Evolutionary conservation across 1,140 invertebrate species (phyloP).

Genomic region (Orius insidiosus): DNA sequence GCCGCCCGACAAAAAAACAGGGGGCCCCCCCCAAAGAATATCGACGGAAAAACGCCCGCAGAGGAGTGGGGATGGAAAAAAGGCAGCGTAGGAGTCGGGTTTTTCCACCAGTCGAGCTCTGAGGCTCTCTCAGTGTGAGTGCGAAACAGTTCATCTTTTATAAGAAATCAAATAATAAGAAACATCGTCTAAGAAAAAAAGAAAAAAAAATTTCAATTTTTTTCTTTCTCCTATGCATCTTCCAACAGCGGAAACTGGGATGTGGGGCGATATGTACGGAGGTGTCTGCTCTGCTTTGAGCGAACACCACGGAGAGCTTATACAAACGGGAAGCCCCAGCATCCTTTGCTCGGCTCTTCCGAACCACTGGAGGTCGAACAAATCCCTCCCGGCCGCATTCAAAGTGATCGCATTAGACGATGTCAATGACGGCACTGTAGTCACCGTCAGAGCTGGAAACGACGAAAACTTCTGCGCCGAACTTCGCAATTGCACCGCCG

Average conservation of each 20-base stretch:
- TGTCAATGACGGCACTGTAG: conserved; percentile 81
- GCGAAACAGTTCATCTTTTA: neutral
- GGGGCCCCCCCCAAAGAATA: conserved; percentile 17
- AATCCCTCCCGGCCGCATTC: conserved; percentile 84
- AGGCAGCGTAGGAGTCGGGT: conserved; percentile 12
- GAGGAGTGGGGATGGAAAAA: conserved; percentile 17
- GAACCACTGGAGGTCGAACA: conserved; percentile 90
- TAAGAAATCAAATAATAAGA: neutral
- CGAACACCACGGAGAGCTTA: conserved; percentile 75
- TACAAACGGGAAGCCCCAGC: conserved; percentile 77
- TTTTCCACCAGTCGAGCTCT: conserved; percentile 10
- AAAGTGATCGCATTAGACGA: conserved; percentile 81
- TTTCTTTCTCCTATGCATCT: conserved; percentile 29
- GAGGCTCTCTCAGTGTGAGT: conserved; percentile 3
- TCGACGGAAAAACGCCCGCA: conserved; percentile 18
- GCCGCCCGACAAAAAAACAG: conserved; percentile 10
- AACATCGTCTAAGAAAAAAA: neutral
- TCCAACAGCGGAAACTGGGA: conserved; percentile 28
- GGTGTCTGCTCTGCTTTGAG: conserved; percentile 59
- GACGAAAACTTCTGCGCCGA: conserved; percentile 94
- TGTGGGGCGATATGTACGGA: conserved; percentile 45
- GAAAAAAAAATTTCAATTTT: conserved; percentile 1
- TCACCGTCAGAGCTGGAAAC: conserved; percentile 84
- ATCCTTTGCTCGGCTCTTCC: conserved; percentile 81
- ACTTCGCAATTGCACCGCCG: conserved; percentile 74